Conservation (phyloP, 2,797 vertebrate species). For the Rhodeus uyekii region DNA sequence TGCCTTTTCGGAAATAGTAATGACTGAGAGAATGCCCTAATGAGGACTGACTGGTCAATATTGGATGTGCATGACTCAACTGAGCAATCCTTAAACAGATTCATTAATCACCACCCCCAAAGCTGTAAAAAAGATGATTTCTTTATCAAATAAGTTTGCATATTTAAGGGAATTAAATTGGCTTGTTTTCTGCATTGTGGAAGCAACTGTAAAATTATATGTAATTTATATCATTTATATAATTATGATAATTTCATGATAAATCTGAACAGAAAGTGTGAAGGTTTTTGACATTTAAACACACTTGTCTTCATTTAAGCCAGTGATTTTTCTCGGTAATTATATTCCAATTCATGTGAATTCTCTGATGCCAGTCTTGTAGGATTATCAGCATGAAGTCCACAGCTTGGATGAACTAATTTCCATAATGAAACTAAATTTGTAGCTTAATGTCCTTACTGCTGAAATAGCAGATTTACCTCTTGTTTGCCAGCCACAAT, state of each 20-base stretch:
- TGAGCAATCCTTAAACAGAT: conserved; percentile 40
- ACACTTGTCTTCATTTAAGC: conserved; percentile 30
- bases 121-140: conserved; percentile 15
- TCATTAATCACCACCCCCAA: conserved; percentile 38
- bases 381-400: conserved; percentile 79
- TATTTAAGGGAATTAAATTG: conserved; percentile 36
- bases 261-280: conserved; percentile 39
- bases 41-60: conserved; percentile 44
- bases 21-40: conserved; percentile 34
- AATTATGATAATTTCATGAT: conserved; percentile 43
- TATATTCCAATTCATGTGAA: conserved; percentile 43
- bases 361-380: conserved; percentile 70
- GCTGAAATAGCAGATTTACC: conserved; percentile 71
- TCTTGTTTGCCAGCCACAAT: conserved; percentile 64
- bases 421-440: conserved; percentile 78
- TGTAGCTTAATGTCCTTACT: conserved; percentile 63
- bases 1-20: conserved; percentile 23
- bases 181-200: conserved; percentile 4
- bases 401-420: conserved; percentile 76
- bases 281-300: conserved; percentile 37
- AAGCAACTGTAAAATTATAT: conserved; percentile 39
- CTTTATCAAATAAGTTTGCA: conserved; percentile 10
- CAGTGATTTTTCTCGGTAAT: conserved; percentile 50
- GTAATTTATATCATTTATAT: conserved; percentile 5
- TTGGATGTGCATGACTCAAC: conserved; percentile 39